These are phyloP conservation scores for Calcarius lapponicus DNA, from an alignment of 2,797 vertebrate genomes.

Conservation along the genomic window DNA sequence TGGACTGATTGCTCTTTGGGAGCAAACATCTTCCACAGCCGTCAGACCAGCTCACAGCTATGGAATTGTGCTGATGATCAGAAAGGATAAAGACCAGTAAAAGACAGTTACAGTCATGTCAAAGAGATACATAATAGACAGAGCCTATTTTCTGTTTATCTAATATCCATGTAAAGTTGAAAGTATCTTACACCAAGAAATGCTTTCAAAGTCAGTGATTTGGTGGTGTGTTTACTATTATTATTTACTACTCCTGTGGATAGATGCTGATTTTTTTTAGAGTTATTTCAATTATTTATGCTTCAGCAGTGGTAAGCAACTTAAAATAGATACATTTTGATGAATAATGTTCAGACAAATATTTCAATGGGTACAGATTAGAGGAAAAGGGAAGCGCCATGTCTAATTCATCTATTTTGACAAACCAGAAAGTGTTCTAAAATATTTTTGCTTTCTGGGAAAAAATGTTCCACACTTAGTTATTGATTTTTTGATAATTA, in stretches of 20 bases:
- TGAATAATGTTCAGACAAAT: conserved; percentile 15
- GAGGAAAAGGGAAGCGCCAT: neutral
- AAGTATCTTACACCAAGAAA: neutral
- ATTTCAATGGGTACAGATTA: conserved; percentile 21
- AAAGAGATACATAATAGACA: neutral
- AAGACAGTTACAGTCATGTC: neutral
- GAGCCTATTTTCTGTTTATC: too few species aligned
- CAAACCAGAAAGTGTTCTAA: neutral
- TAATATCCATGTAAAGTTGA: neutral
- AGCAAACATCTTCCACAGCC: neutral
- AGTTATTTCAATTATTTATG: neutral
- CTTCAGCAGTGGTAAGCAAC: neutral
- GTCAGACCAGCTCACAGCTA: neutral
- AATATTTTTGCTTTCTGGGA: neutral
- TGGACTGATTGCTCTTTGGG: neutral
- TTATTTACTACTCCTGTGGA: neutral
- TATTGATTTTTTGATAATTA: neutral
- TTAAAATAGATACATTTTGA: neutral
- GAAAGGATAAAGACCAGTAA: neutral
- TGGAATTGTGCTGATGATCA: neutral
- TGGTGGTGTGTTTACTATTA: neutral
- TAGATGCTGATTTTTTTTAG: neutral
- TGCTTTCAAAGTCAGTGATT: neutral
- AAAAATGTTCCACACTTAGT: neutral
- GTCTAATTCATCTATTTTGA: neutral